These are phyloP conservation scores for Polylopha cassiicola DNA, from an alignment of 2,888 invertebrate species.

Conservation along the genomic window DNA sequence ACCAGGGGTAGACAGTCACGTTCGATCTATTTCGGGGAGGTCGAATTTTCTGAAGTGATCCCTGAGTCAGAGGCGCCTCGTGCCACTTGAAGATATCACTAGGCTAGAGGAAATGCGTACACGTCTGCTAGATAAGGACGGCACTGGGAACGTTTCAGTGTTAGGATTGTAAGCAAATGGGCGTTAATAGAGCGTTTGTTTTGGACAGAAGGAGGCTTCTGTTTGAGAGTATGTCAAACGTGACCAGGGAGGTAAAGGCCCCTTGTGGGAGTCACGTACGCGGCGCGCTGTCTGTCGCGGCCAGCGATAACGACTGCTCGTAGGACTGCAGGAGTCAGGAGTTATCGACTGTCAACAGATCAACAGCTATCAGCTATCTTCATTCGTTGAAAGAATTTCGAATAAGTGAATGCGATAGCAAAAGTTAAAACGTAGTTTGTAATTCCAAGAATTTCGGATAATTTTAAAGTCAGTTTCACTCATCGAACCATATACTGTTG, in stretches of 20 bases:
- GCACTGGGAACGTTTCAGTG: constrained; percentile 34
- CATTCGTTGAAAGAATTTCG: constrained; percentile 25
- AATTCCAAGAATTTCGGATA: no score
- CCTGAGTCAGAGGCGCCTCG: constrained; percentile 58
- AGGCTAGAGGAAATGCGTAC: constrained; percentile 61
- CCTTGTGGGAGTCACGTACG: constrained; percentile 42
- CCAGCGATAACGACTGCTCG: constrained; percentile 28
- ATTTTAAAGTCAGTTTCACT: no score
- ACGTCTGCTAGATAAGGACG: constrained; percentile 45
- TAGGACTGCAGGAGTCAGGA: constrained; percentile 12
- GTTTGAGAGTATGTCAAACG: constrained; percentile 60
- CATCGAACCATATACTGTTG: constrained; percentile 15
- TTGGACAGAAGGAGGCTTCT: constrained; percentile 43
- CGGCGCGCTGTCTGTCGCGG: constrained; percentile 40
- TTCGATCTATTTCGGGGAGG: constrained; percentile 67
- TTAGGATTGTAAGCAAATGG: constrained; percentile 37
- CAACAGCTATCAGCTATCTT: constrained; percentile 33
- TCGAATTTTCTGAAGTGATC: constrained; percentile 57
- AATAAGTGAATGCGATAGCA: constrained; percentile 15
- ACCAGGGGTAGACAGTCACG: constrained; percentile 61
- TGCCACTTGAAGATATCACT: constrained; percentile 57
- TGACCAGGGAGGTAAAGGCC: constrained; percentile 49
- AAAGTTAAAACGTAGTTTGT: no score
- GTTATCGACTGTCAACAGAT: constrained; percentile 27
- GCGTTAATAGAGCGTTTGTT: constrained; percentile 37